Evolutionary conservation across 2,113 vertebrate species (phyloP).

Genomic region (Podocnemis expansa): DNA sequence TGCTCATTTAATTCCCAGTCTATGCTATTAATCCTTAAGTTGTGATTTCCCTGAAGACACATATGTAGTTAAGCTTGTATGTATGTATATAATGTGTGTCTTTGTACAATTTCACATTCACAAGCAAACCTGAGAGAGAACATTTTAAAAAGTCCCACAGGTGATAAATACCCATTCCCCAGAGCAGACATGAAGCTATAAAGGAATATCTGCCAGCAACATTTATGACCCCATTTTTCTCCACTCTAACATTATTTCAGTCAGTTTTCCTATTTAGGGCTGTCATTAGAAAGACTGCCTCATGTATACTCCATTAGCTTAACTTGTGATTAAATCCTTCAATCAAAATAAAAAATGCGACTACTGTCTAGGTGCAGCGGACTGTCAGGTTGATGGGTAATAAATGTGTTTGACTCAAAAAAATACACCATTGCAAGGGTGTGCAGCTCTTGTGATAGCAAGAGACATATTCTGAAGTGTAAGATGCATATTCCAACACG

Average conservation of each 20-base stretch:
- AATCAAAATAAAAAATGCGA: background rate
- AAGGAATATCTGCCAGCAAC: background rate
- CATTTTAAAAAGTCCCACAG: background rate
- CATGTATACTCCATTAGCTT: background rate
- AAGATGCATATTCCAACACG: background rate
- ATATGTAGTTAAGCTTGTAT: background rate
- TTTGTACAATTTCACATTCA: background rate
- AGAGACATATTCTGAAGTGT: background rate
- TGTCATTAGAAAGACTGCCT: background rate
- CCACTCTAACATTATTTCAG: background rate
- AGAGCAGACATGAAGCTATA: background rate
- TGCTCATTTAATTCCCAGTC: background rate
- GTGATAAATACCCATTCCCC: background rate
- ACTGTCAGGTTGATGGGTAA: rapidly evolving
- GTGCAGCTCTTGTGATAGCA: background rate
- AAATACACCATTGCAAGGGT: rapidly evolving
- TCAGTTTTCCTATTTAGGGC: background rate
- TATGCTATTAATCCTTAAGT: background rate
- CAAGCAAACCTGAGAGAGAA: background rate
- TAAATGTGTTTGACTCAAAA: rapidly evolving
- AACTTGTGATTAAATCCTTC: background rate
- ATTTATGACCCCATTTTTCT: background rate
- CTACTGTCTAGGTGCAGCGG: rapidly evolving
- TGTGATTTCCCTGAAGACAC: background rate
- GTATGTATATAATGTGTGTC: background rate